These are phyloP conservation scores for Xestia ashworthii DNA, from an alignment of 2,888 invertebrate species.

Conservation along the genomic window DNA sequence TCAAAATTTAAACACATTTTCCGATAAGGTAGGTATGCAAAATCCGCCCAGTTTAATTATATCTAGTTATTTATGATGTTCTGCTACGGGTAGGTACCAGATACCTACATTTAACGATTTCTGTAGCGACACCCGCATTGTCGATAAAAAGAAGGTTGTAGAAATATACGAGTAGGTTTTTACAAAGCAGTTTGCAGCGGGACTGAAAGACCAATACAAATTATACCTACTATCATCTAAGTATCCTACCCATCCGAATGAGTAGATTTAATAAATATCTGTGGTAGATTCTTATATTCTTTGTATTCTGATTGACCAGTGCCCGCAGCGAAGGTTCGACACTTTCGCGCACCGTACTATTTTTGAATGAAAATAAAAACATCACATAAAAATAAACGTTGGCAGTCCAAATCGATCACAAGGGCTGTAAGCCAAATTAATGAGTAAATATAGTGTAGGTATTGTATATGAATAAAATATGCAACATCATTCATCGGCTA, in stretches of 20 bases:
- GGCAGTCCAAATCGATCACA: conserved; percentile 35
- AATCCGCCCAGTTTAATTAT: conserved; percentile 5
- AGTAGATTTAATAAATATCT: too few species aligned
- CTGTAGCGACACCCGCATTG: conserved; percentile 36
- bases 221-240: too few species aligned
- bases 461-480: conserved; percentile 57
- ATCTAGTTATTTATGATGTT: not conserved
- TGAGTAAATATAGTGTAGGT: conserved; percentile 49
- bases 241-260: not conserved
- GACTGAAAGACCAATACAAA: not conserved
- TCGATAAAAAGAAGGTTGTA: conserved; percentile 42
- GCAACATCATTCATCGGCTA: conserved; percentile 61
- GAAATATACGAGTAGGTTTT: conserved; percentile 2
- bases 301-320: not conserved
- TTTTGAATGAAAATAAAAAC: conserved; percentile 18
- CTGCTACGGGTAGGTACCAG: not conserved
- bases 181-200: not conserved
- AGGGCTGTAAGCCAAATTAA: conserved; percentile 41
- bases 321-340: conserved; percentile 3
- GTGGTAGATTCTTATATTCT: conserved; percentile 1
- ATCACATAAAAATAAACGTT: conserved; percentile 39
- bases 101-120: conserved; percentile 19
- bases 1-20: not conserved
- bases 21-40: not conserved
- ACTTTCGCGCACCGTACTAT: conserved; percentile 18